phyloP scores from a whole-genome alignment of 2,797 vertebrate genomes.

The Aldrovandia affinis region DNA sequence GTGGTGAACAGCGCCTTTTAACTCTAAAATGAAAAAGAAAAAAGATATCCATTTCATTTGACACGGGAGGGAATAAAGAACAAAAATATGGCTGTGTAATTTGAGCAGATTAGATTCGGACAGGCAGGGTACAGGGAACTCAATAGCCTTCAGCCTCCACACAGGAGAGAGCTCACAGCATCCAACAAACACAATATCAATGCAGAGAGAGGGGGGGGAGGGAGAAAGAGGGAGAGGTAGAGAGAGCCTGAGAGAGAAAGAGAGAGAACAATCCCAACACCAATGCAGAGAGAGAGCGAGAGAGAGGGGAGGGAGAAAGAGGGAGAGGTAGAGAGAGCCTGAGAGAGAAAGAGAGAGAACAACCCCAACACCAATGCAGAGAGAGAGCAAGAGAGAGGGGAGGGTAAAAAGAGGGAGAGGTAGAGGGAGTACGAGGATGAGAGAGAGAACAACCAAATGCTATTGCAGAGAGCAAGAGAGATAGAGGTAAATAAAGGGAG shows the following conservation, averaged over 20 bases:
- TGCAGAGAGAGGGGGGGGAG: background rate
- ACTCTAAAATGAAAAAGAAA: slow-evolving; percentile 49
- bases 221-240: background rate
- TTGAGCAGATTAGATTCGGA: background rate
- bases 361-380: no score
- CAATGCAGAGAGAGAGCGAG: background rate
- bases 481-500: background rate
- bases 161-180: background rate
- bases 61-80: slow-evolving; percentile 36
- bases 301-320: background rate
- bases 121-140: background rate
- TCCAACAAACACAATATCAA: background rate
- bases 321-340: background rate
- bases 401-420: background rate
- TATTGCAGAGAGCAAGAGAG: background rate
- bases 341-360: background rate
- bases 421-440: background rate
- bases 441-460: no score
- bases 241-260: background rate
- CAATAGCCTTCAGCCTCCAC: background rate
- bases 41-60: slow-evolving; percentile 40
- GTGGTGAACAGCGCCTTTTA: background rate
- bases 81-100: slow-evolving; percentile 42
- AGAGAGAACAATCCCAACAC: no score
- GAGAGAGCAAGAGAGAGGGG: background rate